phyloP scores from a whole-genome alignment of 2,797 vertebrate genomes.

The Silurus aristotelis region DNA sequence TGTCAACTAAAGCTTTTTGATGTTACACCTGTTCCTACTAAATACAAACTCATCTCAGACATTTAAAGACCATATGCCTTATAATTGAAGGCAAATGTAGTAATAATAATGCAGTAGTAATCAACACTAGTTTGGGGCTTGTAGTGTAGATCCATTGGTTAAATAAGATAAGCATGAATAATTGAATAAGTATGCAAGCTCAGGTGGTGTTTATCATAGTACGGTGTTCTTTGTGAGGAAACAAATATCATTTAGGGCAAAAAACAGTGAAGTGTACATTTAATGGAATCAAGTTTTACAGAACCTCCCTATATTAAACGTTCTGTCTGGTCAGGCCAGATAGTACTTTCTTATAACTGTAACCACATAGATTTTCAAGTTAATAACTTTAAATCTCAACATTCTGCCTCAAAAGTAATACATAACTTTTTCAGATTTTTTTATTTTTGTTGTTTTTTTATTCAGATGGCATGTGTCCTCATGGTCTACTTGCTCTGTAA shows the following conservation, averaged over 20 bases:
- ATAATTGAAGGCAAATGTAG: neutral
- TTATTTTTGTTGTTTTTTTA: neutral
- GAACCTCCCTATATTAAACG: slow-evolving; percentile 16
- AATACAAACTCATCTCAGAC: neutral
- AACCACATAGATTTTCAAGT: neutral
- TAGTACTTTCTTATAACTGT: neutral
- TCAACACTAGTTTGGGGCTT: neutral
- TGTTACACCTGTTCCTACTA: neutral
- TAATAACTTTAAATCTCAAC: slow-evolving; percentile 6
- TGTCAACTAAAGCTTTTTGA: neutral
- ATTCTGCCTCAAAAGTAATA: neutral
- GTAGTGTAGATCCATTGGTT: neutral
- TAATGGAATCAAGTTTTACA: slow-evolving; percentile 35
- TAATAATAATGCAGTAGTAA: neutral
- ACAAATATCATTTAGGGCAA: neutral
- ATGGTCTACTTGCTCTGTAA: slow-evolving; percentile 86
- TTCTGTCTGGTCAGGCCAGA: slow-evolving; percentile 36
- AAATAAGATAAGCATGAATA: neutral
- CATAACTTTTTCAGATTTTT: neutral
- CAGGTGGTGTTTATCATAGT: too few species aligned
- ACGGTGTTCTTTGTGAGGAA: neutral
- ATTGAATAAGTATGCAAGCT: neutral
- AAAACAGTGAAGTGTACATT: slow-evolving; percentile 1
- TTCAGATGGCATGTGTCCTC: slow-evolving; percentile 85
- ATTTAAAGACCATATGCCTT: neutral